Percentiles rank a stretch among this genome's conserved stretches.
These are phyloP conservation scores for Agrochola circellaris DNA, from an alignment of 2,888 invertebrate species.

Conservation along the genomic window DNA sequence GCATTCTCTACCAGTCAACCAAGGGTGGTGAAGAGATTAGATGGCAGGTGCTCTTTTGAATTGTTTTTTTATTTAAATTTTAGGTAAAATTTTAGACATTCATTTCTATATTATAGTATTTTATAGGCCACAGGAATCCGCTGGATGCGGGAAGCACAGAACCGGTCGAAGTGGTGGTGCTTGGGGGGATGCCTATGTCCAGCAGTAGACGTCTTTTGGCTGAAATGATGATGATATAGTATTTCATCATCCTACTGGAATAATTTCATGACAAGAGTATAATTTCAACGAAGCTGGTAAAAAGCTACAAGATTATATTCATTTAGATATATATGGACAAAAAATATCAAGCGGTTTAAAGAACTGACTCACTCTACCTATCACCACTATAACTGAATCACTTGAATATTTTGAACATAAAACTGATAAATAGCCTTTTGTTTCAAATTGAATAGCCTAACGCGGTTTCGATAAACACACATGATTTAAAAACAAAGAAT, in stretches of 20 bases:
- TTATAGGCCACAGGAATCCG: too few species aligned
- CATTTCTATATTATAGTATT: background rate
- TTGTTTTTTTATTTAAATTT: too few species aligned
- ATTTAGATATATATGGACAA: background rate
- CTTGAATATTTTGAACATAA: constrained; percentile 30
- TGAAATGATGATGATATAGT: background rate
- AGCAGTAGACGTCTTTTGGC: too few species aligned
- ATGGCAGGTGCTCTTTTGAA: too few species aligned
- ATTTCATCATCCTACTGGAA: background rate
- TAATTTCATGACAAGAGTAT: background rate
- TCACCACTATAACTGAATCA: constrained; percentile 30
- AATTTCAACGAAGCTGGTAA: background rate
- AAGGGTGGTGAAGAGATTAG: too few species aligned
- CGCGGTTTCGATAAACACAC: constrained; percentile 35
- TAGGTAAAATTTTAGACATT: background rate
- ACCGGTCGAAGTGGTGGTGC: too few species aligned
- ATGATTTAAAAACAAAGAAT: constrained; percentile 53
- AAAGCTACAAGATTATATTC: too few species aligned
- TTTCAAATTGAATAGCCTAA: constrained; percentile 37
- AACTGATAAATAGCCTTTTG: constrained; percentile 54
- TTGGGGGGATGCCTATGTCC: too few species aligned
- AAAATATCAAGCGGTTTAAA: background rate
- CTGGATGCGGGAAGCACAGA: too few species aligned
- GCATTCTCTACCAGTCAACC: too few species aligned
- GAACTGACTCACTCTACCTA: constrained; percentile 29